A percentile compares a stretch with the other conserved stretches of the same genome.
phyloP scores from a whole-genome alignment of 2,113 vertebrate genomes.

The Lophura nycthemera region DNA sequence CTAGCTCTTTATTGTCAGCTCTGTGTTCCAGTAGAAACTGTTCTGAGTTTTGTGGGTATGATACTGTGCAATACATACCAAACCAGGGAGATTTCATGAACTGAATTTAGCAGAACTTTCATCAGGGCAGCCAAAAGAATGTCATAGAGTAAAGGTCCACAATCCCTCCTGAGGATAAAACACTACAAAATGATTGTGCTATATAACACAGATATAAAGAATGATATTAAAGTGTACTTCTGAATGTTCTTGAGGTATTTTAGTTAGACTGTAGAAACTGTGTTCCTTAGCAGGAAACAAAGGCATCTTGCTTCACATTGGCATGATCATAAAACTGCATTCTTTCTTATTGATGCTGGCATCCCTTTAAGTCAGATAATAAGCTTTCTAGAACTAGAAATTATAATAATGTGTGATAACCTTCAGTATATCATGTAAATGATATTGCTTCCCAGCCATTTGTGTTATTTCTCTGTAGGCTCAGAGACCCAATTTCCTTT shows the following conservation, averaged over 20 bases:
- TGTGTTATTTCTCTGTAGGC: background rate
- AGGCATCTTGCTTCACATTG: background rate
- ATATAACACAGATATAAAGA: background rate
- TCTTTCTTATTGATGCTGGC: background rate
- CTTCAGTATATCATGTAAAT: background rate
- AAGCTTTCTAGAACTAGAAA: background rate
- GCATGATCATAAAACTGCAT: background rate
- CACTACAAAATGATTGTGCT: background rate
- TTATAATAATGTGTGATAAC: background rate
- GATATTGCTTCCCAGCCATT: background rate
- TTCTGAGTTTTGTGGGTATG: background rate
- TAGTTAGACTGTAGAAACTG: background rate
- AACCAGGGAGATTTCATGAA: background rate
- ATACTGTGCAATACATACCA: fast-evolving
- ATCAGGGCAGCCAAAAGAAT: background rate
- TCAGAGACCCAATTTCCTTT: background rate
- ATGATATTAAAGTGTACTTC: background rate
- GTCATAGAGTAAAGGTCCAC: background rate
- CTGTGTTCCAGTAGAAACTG: background rate
- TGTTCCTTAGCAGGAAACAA: background rate
- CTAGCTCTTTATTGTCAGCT: background rate
- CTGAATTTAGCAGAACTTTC: background rate
- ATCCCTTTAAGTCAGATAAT: background rate
- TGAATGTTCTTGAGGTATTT: background rate
- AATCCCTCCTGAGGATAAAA: background rate